A percentile compares a stretch with the other conserved stretches of the same genome.
These are phyloP conservation scores for Sebastes melanostomus DNA, from an alignment of 2,797 vertebrate species.

Conservation along the genomic window DNA sequence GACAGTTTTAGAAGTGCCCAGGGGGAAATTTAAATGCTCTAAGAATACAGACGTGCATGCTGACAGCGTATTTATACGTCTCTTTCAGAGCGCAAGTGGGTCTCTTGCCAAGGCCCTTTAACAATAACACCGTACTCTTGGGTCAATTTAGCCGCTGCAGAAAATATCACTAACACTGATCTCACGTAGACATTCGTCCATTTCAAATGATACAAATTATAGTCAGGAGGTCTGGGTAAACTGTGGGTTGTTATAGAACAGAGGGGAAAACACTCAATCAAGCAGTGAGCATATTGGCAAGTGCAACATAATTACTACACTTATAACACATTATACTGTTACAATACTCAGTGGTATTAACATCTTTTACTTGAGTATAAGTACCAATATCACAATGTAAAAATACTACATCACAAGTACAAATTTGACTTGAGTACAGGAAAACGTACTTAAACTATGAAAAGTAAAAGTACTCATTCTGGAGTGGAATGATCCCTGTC, in stretches of 20 bases:
- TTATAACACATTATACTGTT: not conserved
- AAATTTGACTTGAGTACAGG: no score
- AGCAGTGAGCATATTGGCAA: not conserved
- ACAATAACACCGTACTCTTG: not conserved
- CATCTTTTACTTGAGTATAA: not conserved
- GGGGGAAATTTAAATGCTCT: slow-evolving; percentile 39
- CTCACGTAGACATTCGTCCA: not conserved
- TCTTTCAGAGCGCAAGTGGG: not conserved
- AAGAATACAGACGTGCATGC: slow-evolving; percentile 19
- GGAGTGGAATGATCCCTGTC: no score
- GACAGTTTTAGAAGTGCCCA: slow-evolving; percentile 31
- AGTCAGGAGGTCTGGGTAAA: not conserved
- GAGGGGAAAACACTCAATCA: not conserved
- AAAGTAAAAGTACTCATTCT: no score
- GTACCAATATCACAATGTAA: not conserved
- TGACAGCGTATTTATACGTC: slow-evolving; percentile 2
- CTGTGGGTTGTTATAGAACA: not conserved
- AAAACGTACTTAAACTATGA: no score
- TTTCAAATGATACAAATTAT: not conserved
- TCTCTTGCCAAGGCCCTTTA: slow-evolving; percentile 5
- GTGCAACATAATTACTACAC: not conserved
- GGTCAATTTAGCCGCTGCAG: not conserved
- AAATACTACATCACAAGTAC: not conserved
- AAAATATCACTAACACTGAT: not conserved
- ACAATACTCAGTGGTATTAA: not conserved